Percentiles rank a stretch among this genome's conserved stretches.
These are phyloP conservation scores for Tipula vernalis DNA, from an alignment of 2,888 invertebrate genomes.

Conservation along the genomic window DNA sequence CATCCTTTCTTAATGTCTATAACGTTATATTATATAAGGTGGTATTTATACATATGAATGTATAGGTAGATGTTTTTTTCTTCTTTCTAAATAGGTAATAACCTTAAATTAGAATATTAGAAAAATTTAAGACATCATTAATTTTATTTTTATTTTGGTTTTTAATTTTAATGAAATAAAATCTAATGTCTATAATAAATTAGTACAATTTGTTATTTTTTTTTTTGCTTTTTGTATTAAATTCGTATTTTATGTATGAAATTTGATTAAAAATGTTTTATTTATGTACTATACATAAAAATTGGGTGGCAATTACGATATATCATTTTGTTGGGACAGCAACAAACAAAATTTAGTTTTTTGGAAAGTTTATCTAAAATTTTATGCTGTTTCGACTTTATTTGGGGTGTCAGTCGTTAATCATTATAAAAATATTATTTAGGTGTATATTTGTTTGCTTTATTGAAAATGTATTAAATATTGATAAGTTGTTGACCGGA, in stretches of 20 bases:
- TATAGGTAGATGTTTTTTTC: neutral
- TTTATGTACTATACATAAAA: neutral
- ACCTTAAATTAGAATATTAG: neutral
- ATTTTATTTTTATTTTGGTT: neutral
- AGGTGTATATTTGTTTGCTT: neutral
- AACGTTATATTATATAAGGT: neutral
- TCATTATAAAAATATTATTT: neutral
- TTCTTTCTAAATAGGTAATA: neutral
- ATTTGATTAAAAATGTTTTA: neutral
- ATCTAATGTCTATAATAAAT: neutral
- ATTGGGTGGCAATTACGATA: neutral
- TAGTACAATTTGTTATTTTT: neutral
- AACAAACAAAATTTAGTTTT: neutral
- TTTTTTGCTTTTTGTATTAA: neutral
- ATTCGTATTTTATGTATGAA: neutral
- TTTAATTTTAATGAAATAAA: neutral
- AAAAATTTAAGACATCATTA: neutral
- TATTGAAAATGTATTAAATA: neutral
- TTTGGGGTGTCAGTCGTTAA: neutral
- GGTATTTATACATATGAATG: neutral
- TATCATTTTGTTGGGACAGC: neutral
- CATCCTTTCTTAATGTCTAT: neutral
- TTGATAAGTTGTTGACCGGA: neutral
- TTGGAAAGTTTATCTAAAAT: neutral
- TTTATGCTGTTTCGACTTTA: neutral